Percentiles rank a stretch among this genome's conserved stretches.
Conservation (phyloP, 1,140 invertebrate species). For the Aphelenchoides avenae region DNA sequence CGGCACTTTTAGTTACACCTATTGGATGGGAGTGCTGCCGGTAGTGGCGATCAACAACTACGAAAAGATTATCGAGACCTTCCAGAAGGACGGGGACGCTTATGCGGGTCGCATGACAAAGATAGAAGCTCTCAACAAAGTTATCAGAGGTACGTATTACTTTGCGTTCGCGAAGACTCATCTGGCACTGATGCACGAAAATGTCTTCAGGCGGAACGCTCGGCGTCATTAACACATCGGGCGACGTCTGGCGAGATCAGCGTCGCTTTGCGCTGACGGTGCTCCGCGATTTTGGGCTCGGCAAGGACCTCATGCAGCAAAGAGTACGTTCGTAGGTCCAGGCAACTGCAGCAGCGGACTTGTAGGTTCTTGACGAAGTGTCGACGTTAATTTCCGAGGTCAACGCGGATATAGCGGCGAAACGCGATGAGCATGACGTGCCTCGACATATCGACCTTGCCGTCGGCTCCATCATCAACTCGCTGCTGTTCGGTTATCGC, state of each 20-base stretch:
- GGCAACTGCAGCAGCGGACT: too few relatives aligned
- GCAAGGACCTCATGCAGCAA: slow-evolving; percentile 68
- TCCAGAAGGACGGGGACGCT: not conserved
- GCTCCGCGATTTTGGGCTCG: slow-evolving; percentile 73
- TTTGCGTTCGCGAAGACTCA: too few relatives aligned
- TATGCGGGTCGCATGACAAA: slow-evolving; percentile 3
- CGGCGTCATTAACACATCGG: slow-evolving; percentile 65
- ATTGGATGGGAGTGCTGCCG: too few relatives aligned
- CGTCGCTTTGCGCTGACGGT: slow-evolving; percentile 70
- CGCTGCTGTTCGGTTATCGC: slow-evolving; percentile 9
- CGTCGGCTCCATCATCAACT: slow-evolving; percentile 3
- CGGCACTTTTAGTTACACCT: too few relatives aligned
- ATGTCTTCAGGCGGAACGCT: not conserved
- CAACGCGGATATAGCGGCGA: not conserved
- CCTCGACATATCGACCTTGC: not conserved
- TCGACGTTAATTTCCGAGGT: not conserved
- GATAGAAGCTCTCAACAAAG: not conserved
- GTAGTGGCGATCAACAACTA: slow-evolving; percentile 1
- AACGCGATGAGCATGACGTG: not conserved
- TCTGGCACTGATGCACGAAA: too few relatives aligned
- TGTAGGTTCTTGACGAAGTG: slow-evolving; percentile 9
- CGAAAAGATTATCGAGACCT: slow-evolving; percentile 3
- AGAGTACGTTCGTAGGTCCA: slow-evolving; percentile 68
- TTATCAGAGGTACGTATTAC: too few relatives aligned
- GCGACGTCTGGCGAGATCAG: slow-evolving; percentile 75